phyloP scores from a whole-genome alignment of 2,888 invertebrate genomes.

The Megastigmus dorsalis region DNA sequence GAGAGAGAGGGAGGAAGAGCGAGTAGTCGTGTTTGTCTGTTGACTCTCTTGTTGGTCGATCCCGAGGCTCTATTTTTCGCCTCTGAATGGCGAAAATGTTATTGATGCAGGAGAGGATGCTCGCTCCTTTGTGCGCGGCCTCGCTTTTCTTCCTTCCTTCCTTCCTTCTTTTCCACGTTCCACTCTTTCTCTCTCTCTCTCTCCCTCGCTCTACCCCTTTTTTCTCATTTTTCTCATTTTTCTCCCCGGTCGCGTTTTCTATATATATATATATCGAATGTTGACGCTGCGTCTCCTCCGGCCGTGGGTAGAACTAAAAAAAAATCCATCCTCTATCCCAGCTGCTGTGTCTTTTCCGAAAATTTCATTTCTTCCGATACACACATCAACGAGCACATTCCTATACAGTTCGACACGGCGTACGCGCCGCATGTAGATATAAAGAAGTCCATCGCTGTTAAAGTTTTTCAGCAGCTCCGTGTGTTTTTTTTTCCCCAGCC shows the following conservation, averaged over 20 bases:
- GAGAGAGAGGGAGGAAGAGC: background rate
- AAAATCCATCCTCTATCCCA: too few relatives aligned
- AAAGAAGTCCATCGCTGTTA: too few relatives aligned
- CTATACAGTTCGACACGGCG: too few relatives aligned
- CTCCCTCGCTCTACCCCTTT: background rate
- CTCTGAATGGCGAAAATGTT: conserved; percentile 62
- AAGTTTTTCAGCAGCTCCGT: too few relatives aligned
- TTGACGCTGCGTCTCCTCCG: conserved; percentile 14
- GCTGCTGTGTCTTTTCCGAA: too few relatives aligned
- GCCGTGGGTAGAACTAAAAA: too few relatives aligned
- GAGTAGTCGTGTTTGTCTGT: conserved; percentile 28
- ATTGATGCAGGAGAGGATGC: conserved; percentile 59
- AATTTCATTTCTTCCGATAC: conserved; percentile 49
- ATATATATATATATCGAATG: conserved; percentile 36
- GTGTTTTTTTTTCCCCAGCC: too few relatives aligned
- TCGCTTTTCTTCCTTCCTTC: conserved; percentile 10
- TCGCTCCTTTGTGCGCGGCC: conserved; percentile 17
- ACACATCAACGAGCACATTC: too few relatives aligned
- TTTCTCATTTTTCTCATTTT: background rate
- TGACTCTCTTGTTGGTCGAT: conserved; percentile 43
- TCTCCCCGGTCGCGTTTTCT: background rate
- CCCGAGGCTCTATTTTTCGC: conserved; percentile 38
- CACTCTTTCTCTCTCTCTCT: background rate
- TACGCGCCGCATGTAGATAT: too few relatives aligned
- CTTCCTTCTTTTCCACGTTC: conserved; percentile 53